These are phyloP conservation scores for Hylaeus anthracinus DNA, from an alignment of 1,140 invertebrate species.

Conservation along the genomic window DNA sequence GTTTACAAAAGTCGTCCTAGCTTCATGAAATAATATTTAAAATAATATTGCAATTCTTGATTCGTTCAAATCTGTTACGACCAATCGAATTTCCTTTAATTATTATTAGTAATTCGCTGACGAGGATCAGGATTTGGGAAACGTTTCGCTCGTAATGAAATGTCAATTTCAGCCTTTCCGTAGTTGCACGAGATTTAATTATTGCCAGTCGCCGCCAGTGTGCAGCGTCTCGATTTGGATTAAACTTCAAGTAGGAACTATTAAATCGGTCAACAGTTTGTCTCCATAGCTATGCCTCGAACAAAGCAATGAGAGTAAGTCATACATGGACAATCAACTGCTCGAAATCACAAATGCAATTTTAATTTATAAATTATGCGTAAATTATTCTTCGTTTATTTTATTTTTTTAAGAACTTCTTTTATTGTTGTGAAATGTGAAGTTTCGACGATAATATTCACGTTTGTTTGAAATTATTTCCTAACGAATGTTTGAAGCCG, in stretches of 20 bases:
- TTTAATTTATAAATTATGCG: no score
- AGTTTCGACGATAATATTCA: no score
- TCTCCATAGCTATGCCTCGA: conserved; percentile 22
- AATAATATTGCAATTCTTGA: neutral
- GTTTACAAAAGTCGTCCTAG: neutral
- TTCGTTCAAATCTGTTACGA: neutral
- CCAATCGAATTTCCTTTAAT: neutral
- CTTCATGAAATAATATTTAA: neutral
- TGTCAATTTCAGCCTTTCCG: conserved; percentile 54
- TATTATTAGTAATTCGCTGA: conserved; percentile 19
- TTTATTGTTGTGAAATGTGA: neutral
- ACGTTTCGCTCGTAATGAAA: conserved; percentile 43
- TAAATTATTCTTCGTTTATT: no score
- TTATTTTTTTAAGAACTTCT: neutral
- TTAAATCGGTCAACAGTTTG: conserved; percentile 59
- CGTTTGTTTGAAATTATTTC: neutral
- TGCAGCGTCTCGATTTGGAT: conserved; percentile 44
- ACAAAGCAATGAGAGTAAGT: conserved; percentile 9
- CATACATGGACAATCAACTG: neutral
- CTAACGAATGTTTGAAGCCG: neutral
- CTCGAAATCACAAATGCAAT: no score
- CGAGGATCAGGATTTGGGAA: conserved; percentile 7
- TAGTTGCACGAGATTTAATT: conserved; percentile 54
- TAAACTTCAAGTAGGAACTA: conserved; percentile 57
- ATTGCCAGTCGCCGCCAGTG: conserved; percentile 33